Base-by-base conservation (phyloP, 2,113 vertebrate species). In the Taxidea taxus region DNA sequence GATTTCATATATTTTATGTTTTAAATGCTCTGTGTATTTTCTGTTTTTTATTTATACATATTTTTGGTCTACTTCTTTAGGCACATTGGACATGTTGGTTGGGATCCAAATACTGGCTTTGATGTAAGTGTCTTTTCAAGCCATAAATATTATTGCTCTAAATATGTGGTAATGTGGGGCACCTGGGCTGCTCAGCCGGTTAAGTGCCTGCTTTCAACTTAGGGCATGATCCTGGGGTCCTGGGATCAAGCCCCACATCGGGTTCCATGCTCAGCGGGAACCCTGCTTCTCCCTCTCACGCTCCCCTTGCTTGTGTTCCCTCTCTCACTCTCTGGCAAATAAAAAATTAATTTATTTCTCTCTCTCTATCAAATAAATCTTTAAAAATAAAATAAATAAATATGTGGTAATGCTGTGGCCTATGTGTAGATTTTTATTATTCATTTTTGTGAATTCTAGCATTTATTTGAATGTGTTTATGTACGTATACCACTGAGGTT, bases 81-180 rank as follows among this genome's bases (percentile, higher is more conserved):
- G 96, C 99, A 99, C 98, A 99, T 99, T 97, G 99, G 99, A 97
- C 99, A 99, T 98, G 99, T 99, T 98, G 99, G 99, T 97, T 99
- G 99, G 99, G 99, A 99, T 98, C 99, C 99, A 93, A 99, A 99
- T 98, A 99, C 99, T 95, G 99, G 99, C 96, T 99, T 99, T 99
- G 99, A 99, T 99, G 99, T 99, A 99, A 99, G 99, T 99, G 98
- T 97, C 25, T 97, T 89, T 97, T 83, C 78, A 97, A 88, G 20
- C n/a, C 23, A 20, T 97, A 56, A 92, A 90, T 21, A 56, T 58
- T 93, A 34, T 47, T 83, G 44, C 4, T 95, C 8, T 94, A 80
- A 95, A 34, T 93, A 78, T 39, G 13, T 82, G 37, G 86, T 4
- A 62, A 58, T 85, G 14, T 3, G 9, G 58, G 58, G 3, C 23